Base-by-base conservation (phyloP, 2,888 invertebrate species). In the Chloroclysta siterata region DNA sequence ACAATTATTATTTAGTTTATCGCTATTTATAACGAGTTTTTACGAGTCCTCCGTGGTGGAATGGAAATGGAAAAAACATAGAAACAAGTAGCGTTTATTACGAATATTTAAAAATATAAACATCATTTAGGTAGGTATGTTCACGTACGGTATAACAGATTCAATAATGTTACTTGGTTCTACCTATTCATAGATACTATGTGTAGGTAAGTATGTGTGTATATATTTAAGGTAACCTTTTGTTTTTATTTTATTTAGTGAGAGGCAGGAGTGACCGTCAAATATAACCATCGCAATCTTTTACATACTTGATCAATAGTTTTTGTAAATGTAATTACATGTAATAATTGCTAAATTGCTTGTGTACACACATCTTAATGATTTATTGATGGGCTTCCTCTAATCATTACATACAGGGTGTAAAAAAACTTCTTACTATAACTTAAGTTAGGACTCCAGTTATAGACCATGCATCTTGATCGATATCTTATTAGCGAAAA, bases 201-300 rank as follows among this genome's bases (percentile, higher is more conserved):
- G 11, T 39, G 2, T 39, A 11, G 6, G 11, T 11, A 39, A 11
- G 11, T 39, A 39, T 39, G 36, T 11, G 11, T 11, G 11, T 11
- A 3, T 39, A 33, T 33, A 5, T 8, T 11, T 39, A 39, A 39
- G 36, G 41, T 46, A 44, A 60, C 44, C 36, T 33, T 28, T 52
- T 39, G 36, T 39, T 39, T 39, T 39, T 39, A 11, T 39, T 46
- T 44, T 17, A 39, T 46, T 51, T 5, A 36, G 50, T 61, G 36
- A 61, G 60, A 60, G 47, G 36, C 11, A 11, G 36, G 48, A 36
- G 11, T 61, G 60, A 50, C 53, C 60, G 41, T 36, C 60, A 60
- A 41, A 22, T 22, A 47, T 17, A 11, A 55, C 15, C 42, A 52
- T 41, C 39, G 22, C 47, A 14, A 39, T 48, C 39, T 53, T n/a